Evolutionary conservation across 2,888 invertebrate genomes (phyloP), one percentile per base, ranked within the genome.

Genomic region (Synanthedon tipuliformis): DNA sequence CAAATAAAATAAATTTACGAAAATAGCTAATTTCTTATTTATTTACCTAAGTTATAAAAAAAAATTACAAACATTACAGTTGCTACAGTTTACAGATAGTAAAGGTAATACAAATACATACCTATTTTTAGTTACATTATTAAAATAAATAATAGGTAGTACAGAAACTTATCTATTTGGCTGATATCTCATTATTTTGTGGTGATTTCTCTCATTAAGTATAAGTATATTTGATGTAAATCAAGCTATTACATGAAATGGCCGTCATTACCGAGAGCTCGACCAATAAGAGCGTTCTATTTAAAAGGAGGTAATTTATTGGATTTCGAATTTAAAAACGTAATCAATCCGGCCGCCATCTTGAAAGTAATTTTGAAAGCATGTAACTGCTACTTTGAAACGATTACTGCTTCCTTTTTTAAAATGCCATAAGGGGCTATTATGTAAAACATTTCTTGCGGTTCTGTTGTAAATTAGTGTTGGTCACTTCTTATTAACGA

Each of bases 221-320:
- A 34, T 23, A 23, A 23, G 5, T 23, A 23, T 79, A 82, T 85
- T 84, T 81, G 84, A 85, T 79, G 75, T 82, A 81, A 84, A 85
- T 84, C 81, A 81, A 79, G 81, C 78, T 78, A 81, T 81, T 80
- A 81, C 74, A 66, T 71, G 69, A 71, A 76, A 73, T 71, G 66
- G 61, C 64, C 67, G 69, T 66, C 66, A 80, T 83, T 81, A 81
- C 76, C 59, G 59, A 64, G 56, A 66, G 64, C 56, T 60, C 71
- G 63, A 60, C 81, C 81, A 81, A 83, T 82, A 74, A 68, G 57
- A 69, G 65, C 59, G 63, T 66, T 60, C 65, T 74, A 63, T 77
- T 75, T 77, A 76, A 73, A 75, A 70, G 69, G 69, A 70, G 62
- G 75, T 81, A 81, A 81, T 79, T 80, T 79, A 79, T 83, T 75